Conservation (phyloP, 2,888 invertebrate genomes). For the Nezara viridula region DNA sequence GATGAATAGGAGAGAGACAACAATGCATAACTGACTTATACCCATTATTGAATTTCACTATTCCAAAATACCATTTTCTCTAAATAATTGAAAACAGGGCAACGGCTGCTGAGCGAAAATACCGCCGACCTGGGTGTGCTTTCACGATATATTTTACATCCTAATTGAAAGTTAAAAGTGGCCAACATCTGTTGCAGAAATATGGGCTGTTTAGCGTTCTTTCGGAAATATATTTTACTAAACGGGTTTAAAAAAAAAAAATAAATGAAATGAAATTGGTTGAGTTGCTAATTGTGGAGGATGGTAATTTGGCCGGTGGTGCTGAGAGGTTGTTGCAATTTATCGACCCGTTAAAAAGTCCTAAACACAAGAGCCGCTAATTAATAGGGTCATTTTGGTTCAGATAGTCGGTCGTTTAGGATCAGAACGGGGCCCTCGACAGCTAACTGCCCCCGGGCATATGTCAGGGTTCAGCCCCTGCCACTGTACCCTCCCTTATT, state of each 20-base stretch:
- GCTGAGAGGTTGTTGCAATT: conserved; percentile 36
- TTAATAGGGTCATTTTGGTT: conserved; percentile 45
- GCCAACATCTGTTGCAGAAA: conserved; percentile 22
- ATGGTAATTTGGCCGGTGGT: conserved; percentile 28
- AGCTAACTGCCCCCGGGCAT: background rate
- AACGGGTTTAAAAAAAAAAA: background rate
- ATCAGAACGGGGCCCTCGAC: background rate
- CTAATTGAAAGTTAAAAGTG: conserved; percentile 40
- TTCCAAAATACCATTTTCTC: background rate
- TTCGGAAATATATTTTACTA: conserved; percentile 4
- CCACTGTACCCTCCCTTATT: conserved; percentile 2
- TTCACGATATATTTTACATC: background rate
- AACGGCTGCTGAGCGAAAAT: background rate
- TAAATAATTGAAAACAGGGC: background rate
- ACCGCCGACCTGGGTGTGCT: background rate
- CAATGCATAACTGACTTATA: background rate
- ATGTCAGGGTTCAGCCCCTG: background rate
- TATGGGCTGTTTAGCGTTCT: conserved; percentile 34
- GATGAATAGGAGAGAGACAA: background rate
- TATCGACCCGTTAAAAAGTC: conserved; percentile 47
- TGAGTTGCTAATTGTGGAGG: conserved; percentile 41
- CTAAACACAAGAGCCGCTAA: conserved; percentile 34
- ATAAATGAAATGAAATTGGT: conserved; percentile 40
- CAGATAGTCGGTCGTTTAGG: conserved; percentile 35
- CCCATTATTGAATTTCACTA: background rate